Conservation (phyloP, 2,888 invertebrate genomes). For the Agrochola lota region DNA sequence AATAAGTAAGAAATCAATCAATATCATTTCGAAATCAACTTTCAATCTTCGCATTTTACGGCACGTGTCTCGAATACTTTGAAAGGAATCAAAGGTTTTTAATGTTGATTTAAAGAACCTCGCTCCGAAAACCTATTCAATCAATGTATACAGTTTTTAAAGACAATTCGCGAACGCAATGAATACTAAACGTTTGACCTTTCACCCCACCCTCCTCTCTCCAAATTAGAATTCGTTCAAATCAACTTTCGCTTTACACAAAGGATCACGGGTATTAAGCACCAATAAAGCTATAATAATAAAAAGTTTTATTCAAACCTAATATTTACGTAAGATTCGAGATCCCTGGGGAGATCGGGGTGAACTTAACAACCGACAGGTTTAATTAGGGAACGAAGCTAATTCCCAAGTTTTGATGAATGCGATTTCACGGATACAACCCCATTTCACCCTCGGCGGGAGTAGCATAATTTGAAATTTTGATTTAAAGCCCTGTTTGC, state of each 20-base stretch:
- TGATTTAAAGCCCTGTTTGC: constrained; percentile 83
- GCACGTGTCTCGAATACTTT: constrained; percentile 45
- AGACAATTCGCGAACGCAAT: constrained; percentile 62
- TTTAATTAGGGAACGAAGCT: constrained; percentile 88
- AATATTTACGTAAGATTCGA: constrained; percentile 85
- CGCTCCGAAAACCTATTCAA: constrained; percentile 39
- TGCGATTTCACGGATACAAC: constrained; percentile 86
- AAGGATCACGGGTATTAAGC: constrained; percentile 72
- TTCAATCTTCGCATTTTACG: constrained; percentile 34
- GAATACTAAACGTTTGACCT: constrained; percentile 63
- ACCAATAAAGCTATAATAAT: constrained; percentile 82
- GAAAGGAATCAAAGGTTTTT: constrained; percentile 44
- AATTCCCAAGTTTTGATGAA: constrained; percentile 90
- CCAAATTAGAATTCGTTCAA: constrained; percentile 70
- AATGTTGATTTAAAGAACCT: constrained; percentile 46
- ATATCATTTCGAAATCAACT: constrained; percentile 50
- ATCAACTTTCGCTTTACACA: constrained; percentile 70
- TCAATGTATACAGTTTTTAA: constrained; percentile 62
- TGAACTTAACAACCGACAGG: constrained; percentile 85
- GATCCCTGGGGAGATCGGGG: constrained; percentile 72
- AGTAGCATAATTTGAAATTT: constrained; percentile 85
- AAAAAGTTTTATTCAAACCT: constrained; percentile 85
- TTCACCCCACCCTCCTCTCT: constrained; percentile 11
- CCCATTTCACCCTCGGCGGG: constrained; percentile 70
- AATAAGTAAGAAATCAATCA: constrained; percentile 42